Evolutionary conservation across 2,888 invertebrate genomes (phyloP).

Genomic region (Coelopa pilipes): DNA sequence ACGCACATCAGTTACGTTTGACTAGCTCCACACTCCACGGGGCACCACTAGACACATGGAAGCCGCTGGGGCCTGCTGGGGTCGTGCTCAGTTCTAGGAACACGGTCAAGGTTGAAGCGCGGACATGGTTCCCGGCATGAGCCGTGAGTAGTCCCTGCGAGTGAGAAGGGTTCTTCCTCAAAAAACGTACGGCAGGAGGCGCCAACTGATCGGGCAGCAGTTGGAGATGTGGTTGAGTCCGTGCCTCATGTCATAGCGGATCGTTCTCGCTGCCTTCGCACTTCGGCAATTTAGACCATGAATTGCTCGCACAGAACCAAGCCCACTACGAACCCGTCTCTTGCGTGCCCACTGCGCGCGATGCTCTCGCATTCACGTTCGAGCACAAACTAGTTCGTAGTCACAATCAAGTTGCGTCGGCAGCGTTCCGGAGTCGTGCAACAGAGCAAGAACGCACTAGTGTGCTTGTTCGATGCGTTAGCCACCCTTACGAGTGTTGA

Average conservation of each 20-base stretch:
- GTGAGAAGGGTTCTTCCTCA: neutral
- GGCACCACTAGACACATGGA: neutral
- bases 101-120: neutral
- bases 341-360: conserved; percentile 48
- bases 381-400: conserved; percentile 66
- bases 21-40: neutral
- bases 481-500: neutral
- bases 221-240: too few relatives aligned
- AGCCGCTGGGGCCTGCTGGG: neutral
- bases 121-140: neutral
- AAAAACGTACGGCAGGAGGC: neutral
- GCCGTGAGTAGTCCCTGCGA: neutral
- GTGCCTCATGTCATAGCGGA: too few relatives aligned
- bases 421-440: conserved; percentile 28
- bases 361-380: conserved; percentile 65
- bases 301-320: too few relatives aligned
- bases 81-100: neutral
- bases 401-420: conserved; percentile 38
- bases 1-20: conserved; percentile 13
- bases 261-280: too few relatives aligned
- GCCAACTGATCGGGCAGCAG: neutral
- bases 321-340: too few relatives aligned
- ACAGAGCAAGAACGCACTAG: conserved; percentile 43
- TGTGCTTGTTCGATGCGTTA: conserved; percentile 43
- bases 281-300: too few relatives aligned